Evolutionary conservation across 2,113 vertebrate species (phyloP).

Genomic region (Chrysochloris asiatica): DNA sequence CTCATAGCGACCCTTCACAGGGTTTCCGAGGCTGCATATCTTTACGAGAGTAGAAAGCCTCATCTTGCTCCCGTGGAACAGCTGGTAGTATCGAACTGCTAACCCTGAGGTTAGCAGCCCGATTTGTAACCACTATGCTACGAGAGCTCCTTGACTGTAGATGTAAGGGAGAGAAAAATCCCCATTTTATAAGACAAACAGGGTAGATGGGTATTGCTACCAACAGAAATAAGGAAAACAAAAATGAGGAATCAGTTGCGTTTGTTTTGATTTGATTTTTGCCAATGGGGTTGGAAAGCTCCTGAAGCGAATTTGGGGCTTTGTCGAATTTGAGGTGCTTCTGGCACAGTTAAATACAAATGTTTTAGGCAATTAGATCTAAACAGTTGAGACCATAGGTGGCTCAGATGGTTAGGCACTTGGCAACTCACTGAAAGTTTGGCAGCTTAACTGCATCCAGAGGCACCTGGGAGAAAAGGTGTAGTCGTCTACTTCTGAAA

Average conservation of each 20-base stretch:
- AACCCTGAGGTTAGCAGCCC: too few relatives aligned
- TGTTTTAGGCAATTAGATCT: not conserved
- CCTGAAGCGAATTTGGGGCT: not conserved
- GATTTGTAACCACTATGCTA: too few relatives aligned
- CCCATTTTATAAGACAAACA: not conserved
- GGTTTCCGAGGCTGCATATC: too few relatives aligned
- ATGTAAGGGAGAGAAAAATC: not conserved
- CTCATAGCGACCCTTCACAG: too few relatives aligned
- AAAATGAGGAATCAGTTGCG: rapidly evolving
- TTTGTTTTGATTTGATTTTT: not conserved
- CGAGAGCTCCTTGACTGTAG: too few relatives aligned
- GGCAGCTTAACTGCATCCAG: not conserved
- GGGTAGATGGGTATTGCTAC: not conserved
- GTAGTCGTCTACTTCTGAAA: not conserved
- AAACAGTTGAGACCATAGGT: not conserved
- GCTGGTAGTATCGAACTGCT: too few relatives aligned
- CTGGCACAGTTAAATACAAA: too few relatives aligned
- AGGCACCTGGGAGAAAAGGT: not conserved
- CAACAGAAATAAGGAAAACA: not conserved
- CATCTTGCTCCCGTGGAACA: too few relatives aligned
- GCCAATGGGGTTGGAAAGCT: not conserved
- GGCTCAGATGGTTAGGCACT: not conserved
- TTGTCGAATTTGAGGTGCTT: not conserved
- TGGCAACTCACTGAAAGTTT: not conserved
- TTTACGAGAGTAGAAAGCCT: too few relatives aligned